Percentiles rank a stretch among this genome's conserved stretches.
phyloP scores from a whole-genome alignment of 2,113 vertebrate species.

The Hydrochoerus hydrochaeris region DNA sequence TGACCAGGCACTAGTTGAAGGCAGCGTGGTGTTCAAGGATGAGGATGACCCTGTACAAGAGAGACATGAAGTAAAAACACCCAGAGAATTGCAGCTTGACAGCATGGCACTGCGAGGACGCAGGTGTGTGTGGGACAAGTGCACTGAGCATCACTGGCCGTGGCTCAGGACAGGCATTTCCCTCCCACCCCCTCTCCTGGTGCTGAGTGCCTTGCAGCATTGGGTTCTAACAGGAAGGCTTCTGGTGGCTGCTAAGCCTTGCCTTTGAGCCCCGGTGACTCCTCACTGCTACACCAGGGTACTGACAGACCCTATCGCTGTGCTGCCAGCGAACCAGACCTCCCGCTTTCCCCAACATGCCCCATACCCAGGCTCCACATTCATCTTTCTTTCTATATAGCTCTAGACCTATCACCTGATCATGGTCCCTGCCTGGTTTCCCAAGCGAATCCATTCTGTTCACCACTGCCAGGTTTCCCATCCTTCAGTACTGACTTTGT shows the following conservation, averaged over 20 bases:
- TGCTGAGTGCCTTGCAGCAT: too few species aligned
- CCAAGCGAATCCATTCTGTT: background rate
- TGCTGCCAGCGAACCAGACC: background rate
- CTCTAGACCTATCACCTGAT: background rate
- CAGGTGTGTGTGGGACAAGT: background rate
- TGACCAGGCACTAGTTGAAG: slow-evolving; percentile 99
- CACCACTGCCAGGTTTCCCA: background rate
- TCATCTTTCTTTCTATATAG: background rate
- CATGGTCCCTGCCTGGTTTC: background rate
- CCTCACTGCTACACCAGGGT: background rate
- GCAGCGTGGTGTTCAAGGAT: slow-evolving; percentile 99
- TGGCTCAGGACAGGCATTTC: background rate
- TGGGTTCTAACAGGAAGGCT: background rate
- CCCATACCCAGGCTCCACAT: background rate
- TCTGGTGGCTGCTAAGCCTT: background rate
- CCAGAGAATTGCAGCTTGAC: too few species aligned
- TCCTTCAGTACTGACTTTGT: too few species aligned
- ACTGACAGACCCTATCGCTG: accelerated
- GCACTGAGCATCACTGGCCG: background rate
- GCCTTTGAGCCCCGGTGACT: background rate
- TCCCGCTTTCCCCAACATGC: background rate
- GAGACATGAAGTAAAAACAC: background rate
- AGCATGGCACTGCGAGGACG: background rate
- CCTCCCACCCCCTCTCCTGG: background rate
- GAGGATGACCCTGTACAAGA: slow-evolving; percentile 95